Evolutionary conservation across 2,113 vertebrate genomes (phyloP), one percentile per base, ranked within the genome.

Genomic region (Mormyrus lacerda): DNA sequence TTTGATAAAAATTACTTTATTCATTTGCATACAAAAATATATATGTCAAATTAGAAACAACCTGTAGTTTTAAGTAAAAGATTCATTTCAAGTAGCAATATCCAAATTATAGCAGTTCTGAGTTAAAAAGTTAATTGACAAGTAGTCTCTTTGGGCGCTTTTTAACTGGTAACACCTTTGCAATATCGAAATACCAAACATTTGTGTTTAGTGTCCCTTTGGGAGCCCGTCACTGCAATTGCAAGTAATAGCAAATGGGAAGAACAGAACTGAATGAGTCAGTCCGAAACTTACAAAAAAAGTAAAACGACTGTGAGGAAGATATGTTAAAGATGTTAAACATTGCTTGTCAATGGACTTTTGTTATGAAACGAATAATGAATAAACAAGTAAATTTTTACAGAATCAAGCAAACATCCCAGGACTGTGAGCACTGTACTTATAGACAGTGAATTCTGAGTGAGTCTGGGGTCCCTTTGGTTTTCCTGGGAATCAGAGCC

Each of bases 401-500:
- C 61, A 69, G n/a, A 13, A 69, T 69, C 31, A 31, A 31, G 11
- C 61, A 31, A 31, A 27, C 0, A 0, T 69, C 10, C 61, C 61
- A 27, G 9, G 24, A 8, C n/a, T 27, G 58, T 65, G 58, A 65
- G 58, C n/a, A 65, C 55, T 44, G 45, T 27, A 27, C 7, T 58
- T 19, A 61, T 73, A 35, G 48, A n/a, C 27, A 15, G 65, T 50
- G 48, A 53, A n/a, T 76, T 87, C 27, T 73, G 35, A 86, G 48
- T 39, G 31, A 44, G 21, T 35, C 42, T 35, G 19, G 35, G 35
- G 79, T 65, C 13, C 55, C 17, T 1, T 17, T 27, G 35, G 21
- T 61, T 85, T 86, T 45, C 45, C 44, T 19, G 90, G 79, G 86
- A 88, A 83, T 82, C 51, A 19, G 47, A 88, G 65, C 88, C 61